These are phyloP conservation scores for Carollia perspicillata DNA, from an alignment of 2,113 vertebrate genomes.

Conservation along the genomic window DNA sequence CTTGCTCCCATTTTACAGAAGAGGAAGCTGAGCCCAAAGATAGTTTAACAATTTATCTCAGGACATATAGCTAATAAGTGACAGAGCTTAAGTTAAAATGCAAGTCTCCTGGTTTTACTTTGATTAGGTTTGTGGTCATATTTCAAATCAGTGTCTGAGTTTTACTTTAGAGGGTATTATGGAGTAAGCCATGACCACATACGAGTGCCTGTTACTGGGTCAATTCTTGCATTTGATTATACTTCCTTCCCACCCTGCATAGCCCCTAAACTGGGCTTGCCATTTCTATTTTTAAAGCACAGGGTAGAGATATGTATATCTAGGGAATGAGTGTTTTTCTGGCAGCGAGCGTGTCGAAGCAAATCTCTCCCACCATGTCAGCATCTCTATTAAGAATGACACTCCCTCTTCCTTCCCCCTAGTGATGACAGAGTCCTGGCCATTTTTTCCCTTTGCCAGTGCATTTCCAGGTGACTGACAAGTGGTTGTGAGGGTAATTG, in stretches of 20 bases:
- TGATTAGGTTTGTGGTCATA: not conserved
- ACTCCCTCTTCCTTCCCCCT: constrained; percentile 41
- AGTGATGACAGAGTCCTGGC: constrained; percentile 45
- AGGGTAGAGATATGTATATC: not conserved
- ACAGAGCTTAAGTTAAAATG: not conserved
- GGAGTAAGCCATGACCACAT: not conserved
- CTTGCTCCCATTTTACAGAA: not conserved
- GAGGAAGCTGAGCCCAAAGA: not conserved
- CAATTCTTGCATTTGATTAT: constrained; percentile 24
- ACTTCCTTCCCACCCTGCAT: not conserved
- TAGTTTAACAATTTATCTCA: not conserved
- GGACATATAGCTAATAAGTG: not conserved
- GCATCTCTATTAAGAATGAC: constrained; percentile 72
- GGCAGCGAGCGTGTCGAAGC: constrained; percentile 26
- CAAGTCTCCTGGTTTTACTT: not conserved
- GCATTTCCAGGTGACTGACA: constrained; percentile 53
- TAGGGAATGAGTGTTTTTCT: constrained; percentile 40
- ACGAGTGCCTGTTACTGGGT: not conserved
- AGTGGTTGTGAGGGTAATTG: constrained; percentile 43
- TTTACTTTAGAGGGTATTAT: not conserved
- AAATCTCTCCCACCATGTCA: constrained; percentile 42
- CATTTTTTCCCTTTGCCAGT: constrained; percentile 42
- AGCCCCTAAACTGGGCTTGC: not conserved
- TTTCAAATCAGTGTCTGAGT: constrained; percentile 25
- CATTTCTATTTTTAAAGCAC: constrained; percentile 66